These are phyloP conservation scores for Biston stratarius DNA, from an alignment of 2,888 invertebrate species.

Conservation along the genomic window DNA sequence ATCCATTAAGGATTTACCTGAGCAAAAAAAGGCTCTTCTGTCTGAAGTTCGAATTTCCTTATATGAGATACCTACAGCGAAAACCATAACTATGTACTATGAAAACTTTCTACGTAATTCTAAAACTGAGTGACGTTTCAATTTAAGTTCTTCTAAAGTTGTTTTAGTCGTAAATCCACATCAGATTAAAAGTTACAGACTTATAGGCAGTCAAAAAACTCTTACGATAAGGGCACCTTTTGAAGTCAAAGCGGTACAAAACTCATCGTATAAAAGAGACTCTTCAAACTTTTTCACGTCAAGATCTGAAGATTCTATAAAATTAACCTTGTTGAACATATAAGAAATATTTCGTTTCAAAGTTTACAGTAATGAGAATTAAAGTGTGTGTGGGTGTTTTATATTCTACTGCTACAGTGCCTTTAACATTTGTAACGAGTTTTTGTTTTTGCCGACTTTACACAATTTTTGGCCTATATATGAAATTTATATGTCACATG, in stretches of 20 bases:
- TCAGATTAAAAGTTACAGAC: constrained; percentile 30
- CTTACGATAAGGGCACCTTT: constrained; percentile 10
- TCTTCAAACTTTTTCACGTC: constrained; percentile 2
- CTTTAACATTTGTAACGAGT: too few relatives aligned
- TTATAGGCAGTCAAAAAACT: constrained; percentile 4
- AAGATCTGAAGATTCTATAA: not conserved
- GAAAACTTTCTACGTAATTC: too few relatives aligned
- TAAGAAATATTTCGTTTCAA: not conserved
- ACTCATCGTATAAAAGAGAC: not conserved
- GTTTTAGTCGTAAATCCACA: constrained; percentile 14
- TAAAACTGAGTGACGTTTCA: constrained; percentile 3
- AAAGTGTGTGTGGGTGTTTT: not conserved
- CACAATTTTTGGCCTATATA: too few relatives aligned
- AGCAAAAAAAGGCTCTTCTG: too few relatives aligned
- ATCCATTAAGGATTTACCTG: too few relatives aligned
- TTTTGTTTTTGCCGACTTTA: too few relatives aligned
- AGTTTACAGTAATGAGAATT: not conserved
- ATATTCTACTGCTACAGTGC: not conserved
- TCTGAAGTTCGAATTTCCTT: too few relatives aligned
- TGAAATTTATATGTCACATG: too few relatives aligned
- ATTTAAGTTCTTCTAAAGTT: constrained; percentile 6
- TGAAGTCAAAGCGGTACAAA: not conserved
- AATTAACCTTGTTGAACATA: not conserved
- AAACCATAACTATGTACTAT: too few relatives aligned
- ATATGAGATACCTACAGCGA: too few relatives aligned